These are phyloP conservation scores for Labeo rohita DNA, from an alignment of 2,113 vertebrate species.

Conservation along the genomic window DNA sequence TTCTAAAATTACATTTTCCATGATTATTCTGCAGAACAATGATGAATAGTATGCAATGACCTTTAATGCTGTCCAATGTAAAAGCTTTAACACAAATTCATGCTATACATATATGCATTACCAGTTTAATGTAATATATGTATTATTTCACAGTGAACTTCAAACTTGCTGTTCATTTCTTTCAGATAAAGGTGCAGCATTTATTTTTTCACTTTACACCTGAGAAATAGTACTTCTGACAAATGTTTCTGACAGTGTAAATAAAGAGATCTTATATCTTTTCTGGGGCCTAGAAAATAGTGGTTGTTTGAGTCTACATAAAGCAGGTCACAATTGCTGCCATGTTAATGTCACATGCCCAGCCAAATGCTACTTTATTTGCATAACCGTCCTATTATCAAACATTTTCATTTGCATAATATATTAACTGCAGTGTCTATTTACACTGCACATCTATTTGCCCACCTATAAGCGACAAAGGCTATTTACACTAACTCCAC, in stretches of 20 bases:
- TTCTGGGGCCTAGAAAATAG: neutral
- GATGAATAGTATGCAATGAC: neutral
- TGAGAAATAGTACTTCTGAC: neutral
- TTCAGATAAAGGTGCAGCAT: neutral
- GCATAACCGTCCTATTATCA: neutral
- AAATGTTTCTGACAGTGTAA: neutral
- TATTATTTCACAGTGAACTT: neutral
- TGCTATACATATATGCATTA: neutral
- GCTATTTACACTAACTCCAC: too few species aligned
- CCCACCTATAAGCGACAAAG: too few species aligned
- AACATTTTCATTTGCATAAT: neutral
- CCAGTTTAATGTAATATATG: too few species aligned
- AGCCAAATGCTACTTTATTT: neutral
- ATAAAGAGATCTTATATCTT: neutral
- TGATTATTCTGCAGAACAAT: conserved; percentile 36
- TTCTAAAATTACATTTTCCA: conserved; percentile 55
- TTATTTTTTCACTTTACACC: neutral
- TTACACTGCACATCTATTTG: too few species aligned
- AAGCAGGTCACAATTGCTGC: neutral
- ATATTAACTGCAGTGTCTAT: neutral
- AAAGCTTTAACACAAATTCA: neutral
- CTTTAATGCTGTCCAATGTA: neutral
- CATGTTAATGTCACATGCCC: neutral
- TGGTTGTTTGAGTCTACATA: neutral
- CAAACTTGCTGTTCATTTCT: neutral